Base-by-base conservation (phyloP, 1,140 invertebrate genomes). In the Onthophagus taurus region DNA sequence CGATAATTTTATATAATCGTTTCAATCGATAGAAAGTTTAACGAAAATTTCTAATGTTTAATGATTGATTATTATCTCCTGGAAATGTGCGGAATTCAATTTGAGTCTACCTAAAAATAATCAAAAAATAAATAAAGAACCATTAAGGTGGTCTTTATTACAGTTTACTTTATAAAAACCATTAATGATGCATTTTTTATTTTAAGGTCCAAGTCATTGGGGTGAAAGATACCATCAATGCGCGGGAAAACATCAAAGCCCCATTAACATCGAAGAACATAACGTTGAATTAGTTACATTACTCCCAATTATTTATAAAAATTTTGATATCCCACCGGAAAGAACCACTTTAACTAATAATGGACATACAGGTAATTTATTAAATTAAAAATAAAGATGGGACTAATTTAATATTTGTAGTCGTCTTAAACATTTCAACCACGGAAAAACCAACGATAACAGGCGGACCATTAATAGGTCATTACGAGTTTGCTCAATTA, bases 401-500 rank as follows among this genome's bases (percentile, higher is more conserved):
- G 7, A 13, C 13, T 16, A 7, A 13, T 33, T 33, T 16, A 11
- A 14, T 34, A 17, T 18, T 34, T 34, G 14, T 14, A 34, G 31
- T 17, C 19, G 6, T 18, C 8, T 34, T 34, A n/a, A 12, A 4
- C 8, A 7, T 34, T 7, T 7, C 17, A 4, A 14, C 31, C 14
- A 7, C 2, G 9, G 2, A n/a, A 2, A 17, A 9, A 14, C 75
- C 76, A 0, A 64, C 52, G 2, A 68, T 86, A 14, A 64, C 65
- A 5, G 82, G 80, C 7, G 85, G 85, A 0, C 86, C 86, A 0
- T 67, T 88, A 4, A 62, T 74, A 1, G 71, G 74, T 0, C 68
- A 70, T 16, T 94, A 90, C 56, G 64, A 77, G 21, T 88, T 94
- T 50, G 74, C 76, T 16, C 89, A 93, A 54, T 68, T 92, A 46